phyloP scores from a whole-genome alignment of 1,140 invertebrate genomes.

The Drosophila neocordata region DNA sequence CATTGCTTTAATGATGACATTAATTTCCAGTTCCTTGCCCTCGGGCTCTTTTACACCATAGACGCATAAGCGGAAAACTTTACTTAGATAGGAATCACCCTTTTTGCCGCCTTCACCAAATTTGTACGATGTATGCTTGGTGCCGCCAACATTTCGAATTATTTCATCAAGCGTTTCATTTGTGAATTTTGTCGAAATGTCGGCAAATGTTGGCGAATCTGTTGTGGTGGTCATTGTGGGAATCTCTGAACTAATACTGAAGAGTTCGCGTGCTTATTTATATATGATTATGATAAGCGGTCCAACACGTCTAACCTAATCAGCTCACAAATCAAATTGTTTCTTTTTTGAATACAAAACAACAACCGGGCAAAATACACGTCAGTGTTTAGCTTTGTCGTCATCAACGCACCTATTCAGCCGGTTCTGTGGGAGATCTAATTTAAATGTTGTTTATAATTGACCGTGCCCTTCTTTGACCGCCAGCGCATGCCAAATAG shows the following conservation, averaged over 20 bases:
- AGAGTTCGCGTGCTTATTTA: background rate
- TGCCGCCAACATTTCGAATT: constrained; percentile 76
- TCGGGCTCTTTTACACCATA: constrained; percentile 80
- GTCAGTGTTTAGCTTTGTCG: background rate
- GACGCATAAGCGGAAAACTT: constrained; percentile 85
- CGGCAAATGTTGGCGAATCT: constrained; percentile 44
- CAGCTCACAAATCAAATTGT: background rate
- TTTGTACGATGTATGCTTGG: constrained; percentile 82
- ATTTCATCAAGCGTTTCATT: constrained; percentile 83
- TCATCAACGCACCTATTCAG: background rate
- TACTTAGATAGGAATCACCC: constrained; percentile 88
- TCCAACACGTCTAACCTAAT: background rate
- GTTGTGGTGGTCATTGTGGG: constrained; percentile 39
- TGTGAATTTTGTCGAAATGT: constrained; percentile 82
- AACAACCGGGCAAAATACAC: background rate
- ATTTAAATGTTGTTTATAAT: background rate
- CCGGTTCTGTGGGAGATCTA: background rate
- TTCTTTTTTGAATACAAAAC: background rate
- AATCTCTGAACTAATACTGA: background rate
- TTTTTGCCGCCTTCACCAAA: constrained; percentile 84
- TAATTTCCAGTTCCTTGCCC: constrained; percentile 57
- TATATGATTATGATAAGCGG: background rate
- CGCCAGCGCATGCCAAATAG: background rate
- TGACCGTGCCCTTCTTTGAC: background rate
- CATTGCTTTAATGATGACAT: constrained; percentile 86